phyloP scores from a whole-genome alignment of 2,888 invertebrate genomes.

The Agrotis exclamationis region DNA sequence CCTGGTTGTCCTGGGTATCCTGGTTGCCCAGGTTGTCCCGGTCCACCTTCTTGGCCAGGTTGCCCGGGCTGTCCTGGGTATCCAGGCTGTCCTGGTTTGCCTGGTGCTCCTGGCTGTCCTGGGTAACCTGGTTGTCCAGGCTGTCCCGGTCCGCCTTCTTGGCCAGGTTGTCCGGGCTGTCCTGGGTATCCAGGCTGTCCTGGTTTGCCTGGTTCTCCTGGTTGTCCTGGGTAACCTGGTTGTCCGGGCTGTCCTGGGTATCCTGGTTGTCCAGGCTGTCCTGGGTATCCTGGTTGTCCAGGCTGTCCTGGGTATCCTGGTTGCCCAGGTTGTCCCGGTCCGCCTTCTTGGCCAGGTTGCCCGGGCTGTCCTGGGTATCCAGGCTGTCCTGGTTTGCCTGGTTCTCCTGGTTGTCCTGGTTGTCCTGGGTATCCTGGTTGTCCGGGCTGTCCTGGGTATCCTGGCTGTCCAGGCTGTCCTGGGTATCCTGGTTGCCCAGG shows the following conservation, averaged over 20 bases:
- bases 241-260: constrained; percentile 20
- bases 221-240: not conserved
- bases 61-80: constrained; percentile 22
- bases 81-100: not conserved
- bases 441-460: constrained; percentile 32
- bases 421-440: not conserved
- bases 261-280: constrained; percentile 7
- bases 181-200: constrained; percentile 20
- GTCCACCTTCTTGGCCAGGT: not conserved
- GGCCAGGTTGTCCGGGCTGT: constrained; percentile 9
- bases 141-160: not conserved
- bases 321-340: not conserved
- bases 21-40: not conserved
- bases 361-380: constrained; percentile 17
- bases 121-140: not conserved
- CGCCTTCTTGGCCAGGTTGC: not conserved
- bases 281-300: constrained; percentile 10
- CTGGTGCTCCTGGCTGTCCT: not conserved
- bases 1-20: constrained; percentile 51
- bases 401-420: not conserved
- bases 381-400: constrained; percentile 29
- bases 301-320: constrained; percentile 9
- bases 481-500: constrained; percentile 21
- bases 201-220: not conserved
- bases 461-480: constrained; percentile 10